phyloP scores from a whole-genome alignment of 2,888 invertebrate species.

The Andrena bucephala region DNA sequence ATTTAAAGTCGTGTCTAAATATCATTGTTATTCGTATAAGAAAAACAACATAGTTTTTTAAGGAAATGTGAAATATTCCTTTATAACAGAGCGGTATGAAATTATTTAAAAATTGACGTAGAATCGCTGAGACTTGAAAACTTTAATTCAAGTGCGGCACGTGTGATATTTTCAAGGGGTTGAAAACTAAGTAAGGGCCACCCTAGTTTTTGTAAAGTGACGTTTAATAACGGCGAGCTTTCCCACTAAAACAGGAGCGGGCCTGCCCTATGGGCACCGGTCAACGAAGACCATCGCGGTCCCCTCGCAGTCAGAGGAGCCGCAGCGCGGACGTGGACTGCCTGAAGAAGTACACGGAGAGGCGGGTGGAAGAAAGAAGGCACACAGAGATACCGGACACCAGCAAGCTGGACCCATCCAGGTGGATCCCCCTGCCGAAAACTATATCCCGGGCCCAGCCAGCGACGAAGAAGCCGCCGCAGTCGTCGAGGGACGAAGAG shows the following conservation, averaged over 20 bases:
- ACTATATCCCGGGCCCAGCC: slow-evolving; percentile 49
- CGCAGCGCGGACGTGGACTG: slow-evolving; percentile 81
- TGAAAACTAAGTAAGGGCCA: no score
- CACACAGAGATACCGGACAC: slow-evolving; percentile 75
- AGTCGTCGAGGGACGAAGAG: slow-evolving; percentile 58
- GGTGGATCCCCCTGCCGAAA: slow-evolving; percentile 73
- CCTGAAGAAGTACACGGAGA: slow-evolving; percentile 78
- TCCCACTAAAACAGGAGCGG: slow-evolving; percentile 65
- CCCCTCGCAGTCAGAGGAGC: slow-evolving; percentile 79
- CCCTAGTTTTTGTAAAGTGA: no score
- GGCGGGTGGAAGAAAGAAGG: slow-evolving; percentile 78
- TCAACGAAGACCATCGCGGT: slow-evolving; percentile 78
- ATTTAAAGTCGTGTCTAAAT: no score
- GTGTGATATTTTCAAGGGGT: no score
- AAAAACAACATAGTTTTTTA: no score
- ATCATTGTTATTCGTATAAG: no score
- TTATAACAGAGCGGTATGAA: no score
- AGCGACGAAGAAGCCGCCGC: slow-evolving; percentile 47
- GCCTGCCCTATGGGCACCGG: slow-evolving; percentile 72
- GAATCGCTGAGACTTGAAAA: no score
- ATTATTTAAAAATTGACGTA: no score
- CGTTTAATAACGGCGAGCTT: no score
- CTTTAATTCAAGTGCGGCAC: no score
- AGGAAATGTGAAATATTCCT: no score
- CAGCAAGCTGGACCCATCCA: slow-evolving; percentile 63